These are phyloP conservation scores for Panurus biarmicus DNA, from an alignment of 2,113 vertebrate genomes.

Conservation along the genomic window DNA sequence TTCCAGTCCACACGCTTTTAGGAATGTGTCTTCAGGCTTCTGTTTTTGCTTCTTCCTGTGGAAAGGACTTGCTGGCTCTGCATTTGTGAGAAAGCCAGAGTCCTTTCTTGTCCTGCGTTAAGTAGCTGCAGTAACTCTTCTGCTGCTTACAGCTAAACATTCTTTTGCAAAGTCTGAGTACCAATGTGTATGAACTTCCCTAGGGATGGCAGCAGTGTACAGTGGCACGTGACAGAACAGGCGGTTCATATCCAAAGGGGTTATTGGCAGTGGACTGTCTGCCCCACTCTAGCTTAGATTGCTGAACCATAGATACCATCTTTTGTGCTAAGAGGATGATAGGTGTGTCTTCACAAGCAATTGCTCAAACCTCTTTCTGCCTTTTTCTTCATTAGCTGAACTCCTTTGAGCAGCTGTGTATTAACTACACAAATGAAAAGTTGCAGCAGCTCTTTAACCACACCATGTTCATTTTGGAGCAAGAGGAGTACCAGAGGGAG, in stretches of 20 bases:
- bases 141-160: conserved; percentile 4
- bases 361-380: neutral
- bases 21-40: neutral
- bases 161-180: neutral
- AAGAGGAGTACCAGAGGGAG: conserved; percentile 89
- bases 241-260: neutral
- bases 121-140: conserved; percentile 3
- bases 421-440: conserved; percentile 90
- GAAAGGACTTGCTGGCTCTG: neutral
- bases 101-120: neutral
- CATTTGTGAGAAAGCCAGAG: neutral
- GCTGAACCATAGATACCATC: neutral
- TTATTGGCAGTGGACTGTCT: neutral
- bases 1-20: neutral
- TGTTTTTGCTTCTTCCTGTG: neutral
- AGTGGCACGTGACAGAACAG: neutral
- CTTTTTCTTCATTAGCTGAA: conserved; percentile 78
- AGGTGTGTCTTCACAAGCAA: neutral
- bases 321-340: neutral
- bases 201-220: neutral
- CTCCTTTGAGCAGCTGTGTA: conserved; percentile 90
- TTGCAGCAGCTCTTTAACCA: conserved; percentile 90
- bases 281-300: neutral
- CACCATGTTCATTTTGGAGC: conserved; percentile 92
- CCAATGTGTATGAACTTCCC: neutral